Evolutionary conservation across 2,888 invertebrate species (phyloP).

Genomic region (Epinotia demarniana): DNA sequence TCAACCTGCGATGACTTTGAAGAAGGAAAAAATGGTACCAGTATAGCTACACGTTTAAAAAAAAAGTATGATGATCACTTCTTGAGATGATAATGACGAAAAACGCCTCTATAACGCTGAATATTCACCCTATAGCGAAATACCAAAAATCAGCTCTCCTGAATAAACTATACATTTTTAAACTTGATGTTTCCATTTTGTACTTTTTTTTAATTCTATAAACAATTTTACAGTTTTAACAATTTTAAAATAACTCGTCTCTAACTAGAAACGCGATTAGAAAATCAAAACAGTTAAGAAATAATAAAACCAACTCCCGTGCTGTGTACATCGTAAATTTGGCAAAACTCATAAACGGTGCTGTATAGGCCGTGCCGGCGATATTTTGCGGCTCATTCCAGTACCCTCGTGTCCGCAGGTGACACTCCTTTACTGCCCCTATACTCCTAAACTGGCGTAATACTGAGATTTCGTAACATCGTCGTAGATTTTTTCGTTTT

Average conservation of each 20-base stretch:
- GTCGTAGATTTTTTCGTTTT: constrained; percentile 20
- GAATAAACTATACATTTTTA: background rate
- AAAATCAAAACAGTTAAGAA: constrained; percentile 31
- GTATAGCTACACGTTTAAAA: too few species aligned
- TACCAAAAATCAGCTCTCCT: background rate
- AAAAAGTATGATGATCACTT: too few species aligned
- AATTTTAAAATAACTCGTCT: background rate
- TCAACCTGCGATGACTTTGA: too few species aligned
- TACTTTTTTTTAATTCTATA: background rate
- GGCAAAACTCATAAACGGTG: constrained; percentile 41
- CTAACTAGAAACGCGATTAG: background rate
- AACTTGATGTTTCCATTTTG: too few species aligned
- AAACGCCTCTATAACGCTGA: too few species aligned
- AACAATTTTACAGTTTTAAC: background rate
- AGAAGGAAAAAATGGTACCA: too few species aligned
- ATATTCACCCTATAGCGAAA: background rate
- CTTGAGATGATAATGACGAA: too few species aligned
- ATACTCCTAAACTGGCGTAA: constrained; percentile 36
- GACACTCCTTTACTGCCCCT: constrained; percentile 43
- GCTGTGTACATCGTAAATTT: constrained; percentile 41
- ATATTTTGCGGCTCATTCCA: constrained; percentile 40
- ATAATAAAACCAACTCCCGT: constrained; percentile 39
- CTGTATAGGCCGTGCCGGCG: constrained; percentile 30
- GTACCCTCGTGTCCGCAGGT: constrained; percentile 42
- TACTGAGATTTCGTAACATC: constrained; percentile 40